These are phyloP conservation scores for Diplolepis rosae DNA, from an alignment of 2,888 invertebrate species.

Conservation along the genomic window DNA sequence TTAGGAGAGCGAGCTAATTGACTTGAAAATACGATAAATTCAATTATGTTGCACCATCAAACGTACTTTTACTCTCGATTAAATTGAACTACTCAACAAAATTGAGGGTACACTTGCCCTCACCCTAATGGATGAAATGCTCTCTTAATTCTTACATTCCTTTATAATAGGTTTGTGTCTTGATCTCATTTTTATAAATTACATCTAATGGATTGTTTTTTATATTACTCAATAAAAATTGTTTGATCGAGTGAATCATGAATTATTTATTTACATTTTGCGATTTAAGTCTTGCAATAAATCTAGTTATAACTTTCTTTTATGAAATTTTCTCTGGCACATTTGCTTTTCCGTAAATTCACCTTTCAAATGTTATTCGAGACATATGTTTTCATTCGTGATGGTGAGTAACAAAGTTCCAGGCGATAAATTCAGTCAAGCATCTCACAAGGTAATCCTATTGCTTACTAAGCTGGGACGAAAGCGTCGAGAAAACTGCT, in stretches of 20 bases:
- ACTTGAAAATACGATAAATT: constrained; percentile 8
- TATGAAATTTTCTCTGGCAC: not conserved
- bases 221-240: no score
- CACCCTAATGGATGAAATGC: not conserved
- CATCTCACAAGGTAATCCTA: constrained; percentile 60
- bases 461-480: constrained; percentile 47
- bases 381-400: constrained; percentile 60
- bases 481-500: constrained; percentile 47
- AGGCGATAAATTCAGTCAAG: constrained; percentile 59
- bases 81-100: constrained; percentile 25
- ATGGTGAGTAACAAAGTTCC: constrained; percentile 54
- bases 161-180: not conserved
- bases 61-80: constrained; percentile 28
- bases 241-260: no score
- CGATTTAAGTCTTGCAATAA: no score
- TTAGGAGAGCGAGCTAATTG: constrained; percentile 13
- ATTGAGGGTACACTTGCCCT: constrained; percentile 6
- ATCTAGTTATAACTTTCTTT: not conserved
- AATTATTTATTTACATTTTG: no score
- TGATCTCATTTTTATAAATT: constrained; percentile 14
- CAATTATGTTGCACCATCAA: constrained; percentile 22
- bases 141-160: not conserved
- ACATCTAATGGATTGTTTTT: no score
- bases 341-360: not conserved
- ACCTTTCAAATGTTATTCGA: constrained; percentile 31